Base-by-base conservation (phyloP, 2,797 vertebrate genomes). In the Columba guinea region DNA sequence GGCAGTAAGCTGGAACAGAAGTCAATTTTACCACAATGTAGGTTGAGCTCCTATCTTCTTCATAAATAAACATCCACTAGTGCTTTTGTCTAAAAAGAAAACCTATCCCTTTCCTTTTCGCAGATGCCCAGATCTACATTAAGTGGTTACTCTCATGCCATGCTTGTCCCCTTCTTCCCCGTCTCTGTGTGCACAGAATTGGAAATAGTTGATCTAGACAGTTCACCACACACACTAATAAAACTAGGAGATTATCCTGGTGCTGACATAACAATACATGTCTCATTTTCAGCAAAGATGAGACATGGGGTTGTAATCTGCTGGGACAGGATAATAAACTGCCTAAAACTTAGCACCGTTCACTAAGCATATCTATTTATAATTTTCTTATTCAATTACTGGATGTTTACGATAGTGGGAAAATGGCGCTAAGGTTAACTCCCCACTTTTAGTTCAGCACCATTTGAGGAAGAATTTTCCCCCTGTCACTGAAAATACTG, bases 41-140 rank as follows among this genome's bases (percentile, higher is more conserved):
- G 1, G 2, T 23, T 78, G 23, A 51, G 58, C 23, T 85, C 41
- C n/a, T 39, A 5, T 20, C 34, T 51, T 46, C 64, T 69, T 37
- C 5, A 3, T 35, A 28, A 27, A 51, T 0, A 1, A 12, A 18
- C 7, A 41, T 30, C 19, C 21, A 51, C 39, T 7, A 64, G 26
- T 14, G 41, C 16, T 62, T 74, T 46, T 2, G 1, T 27, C 46
- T 13, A 26, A 65, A 89, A 80, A 0, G 13, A 74, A 55, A 30
- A 59, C 49, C 39, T 56, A 56, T 8, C 35, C 21, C 34, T 21
- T 62, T 56, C 39, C 12, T n/a, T 90, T 77, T 13, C 18, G 27
- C 10, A 69, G 53, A 59, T 32, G 22, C 2, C 32, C 16, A 41
- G 35, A 34, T 35, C 28, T 27, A 35, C 49, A 37, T 53, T 20